These are phyloP conservation scores for Chironomus tentans DNA, from an alignment of 2,888 invertebrate genomes.

Conservation along the genomic window DNA sequence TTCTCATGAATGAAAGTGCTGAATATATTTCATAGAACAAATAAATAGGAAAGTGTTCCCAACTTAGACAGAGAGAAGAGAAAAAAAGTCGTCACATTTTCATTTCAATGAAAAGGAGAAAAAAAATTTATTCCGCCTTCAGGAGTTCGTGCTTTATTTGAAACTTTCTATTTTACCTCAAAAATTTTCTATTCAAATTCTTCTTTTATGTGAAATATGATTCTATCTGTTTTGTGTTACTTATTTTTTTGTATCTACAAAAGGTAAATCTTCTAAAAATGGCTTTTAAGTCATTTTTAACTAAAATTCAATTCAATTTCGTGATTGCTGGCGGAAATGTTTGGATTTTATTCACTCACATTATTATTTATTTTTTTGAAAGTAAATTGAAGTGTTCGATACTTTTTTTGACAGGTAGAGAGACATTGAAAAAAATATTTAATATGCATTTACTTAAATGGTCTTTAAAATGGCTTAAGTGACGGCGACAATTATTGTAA, in stretches of 20 bases:
- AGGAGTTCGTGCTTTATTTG: conserved; percentile 2
- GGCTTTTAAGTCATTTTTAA: not conserved
- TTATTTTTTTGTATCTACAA: not conserved
- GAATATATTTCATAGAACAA: not conserved
- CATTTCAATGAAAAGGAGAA: not conserved
- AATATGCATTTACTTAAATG: too few species aligned
- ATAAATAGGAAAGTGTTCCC: not conserved
- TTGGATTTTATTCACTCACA: too few species aligned
- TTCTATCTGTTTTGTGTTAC: not conserved
- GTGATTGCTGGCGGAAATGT: not conserved
- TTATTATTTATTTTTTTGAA: too few species aligned
- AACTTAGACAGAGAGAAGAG: not conserved
- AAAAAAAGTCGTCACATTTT: not conserved
- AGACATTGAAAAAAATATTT: too few species aligned
- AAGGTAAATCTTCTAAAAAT: conserved; percentile 8
- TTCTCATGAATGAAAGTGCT: not conserved
- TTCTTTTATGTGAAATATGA: conserved; percentile 2
- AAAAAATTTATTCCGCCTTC: not conserved
- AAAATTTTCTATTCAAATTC: not conserved
- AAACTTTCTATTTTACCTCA: not conserved
- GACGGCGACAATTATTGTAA: too few species aligned
- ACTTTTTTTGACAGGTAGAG: too few species aligned
- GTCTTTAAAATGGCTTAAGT: too few species aligned
- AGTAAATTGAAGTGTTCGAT: too few species aligned
- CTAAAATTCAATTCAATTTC: not conserved